These are phyloP conservation scores for Solenopsis invicta DNA, from an alignment of 1,140 invertebrate genomes.

Conservation along the genomic window DNA sequence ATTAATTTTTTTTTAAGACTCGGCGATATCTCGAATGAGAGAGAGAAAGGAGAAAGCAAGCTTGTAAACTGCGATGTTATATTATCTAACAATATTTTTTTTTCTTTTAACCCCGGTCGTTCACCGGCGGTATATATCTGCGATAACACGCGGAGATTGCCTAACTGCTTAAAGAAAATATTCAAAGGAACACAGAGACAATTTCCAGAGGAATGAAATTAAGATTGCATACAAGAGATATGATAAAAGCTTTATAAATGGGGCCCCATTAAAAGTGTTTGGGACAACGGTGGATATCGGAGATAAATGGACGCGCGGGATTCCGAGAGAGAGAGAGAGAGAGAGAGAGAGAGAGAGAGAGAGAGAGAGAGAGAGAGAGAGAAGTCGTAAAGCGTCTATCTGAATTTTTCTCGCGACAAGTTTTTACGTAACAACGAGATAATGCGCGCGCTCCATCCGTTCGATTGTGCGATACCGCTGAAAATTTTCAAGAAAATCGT, in stretches of 20 bases:
- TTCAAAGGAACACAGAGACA: neutral
- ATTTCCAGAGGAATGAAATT: constrained; percentile 33
- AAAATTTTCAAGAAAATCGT: constrained; percentile 29
- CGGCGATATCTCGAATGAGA: neutral
- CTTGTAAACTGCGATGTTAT: constrained; percentile 15
- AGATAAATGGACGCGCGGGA: constrained; percentile 34
- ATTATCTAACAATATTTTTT: constrained; percentile 26
- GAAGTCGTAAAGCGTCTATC: constrained; percentile 42
- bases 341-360: too few species aligned
- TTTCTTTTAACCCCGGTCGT: neutral
- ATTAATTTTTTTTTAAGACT: neutral
- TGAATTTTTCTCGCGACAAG: constrained; percentile 37
- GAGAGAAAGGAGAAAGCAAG: neutral
- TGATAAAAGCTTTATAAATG: constrained; percentile 18
- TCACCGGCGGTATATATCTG: neutral
- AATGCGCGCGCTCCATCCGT: constrained; percentile 11
- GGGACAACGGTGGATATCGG: constrained; percentile 37
- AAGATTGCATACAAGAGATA: constrained; percentile 32
- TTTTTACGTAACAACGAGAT: constrained; percentile 35
- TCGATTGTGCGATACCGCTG: neutral
- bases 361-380: too few species aligned
- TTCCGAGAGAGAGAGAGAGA: neutral
- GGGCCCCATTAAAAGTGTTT: constrained; percentile 31
- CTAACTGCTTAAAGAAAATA: neutral
- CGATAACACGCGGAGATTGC: constrained; percentile 7